Conservation (phyloP, 2,888 invertebrate genomes). For the Lacanobia oleracea region DNA sequence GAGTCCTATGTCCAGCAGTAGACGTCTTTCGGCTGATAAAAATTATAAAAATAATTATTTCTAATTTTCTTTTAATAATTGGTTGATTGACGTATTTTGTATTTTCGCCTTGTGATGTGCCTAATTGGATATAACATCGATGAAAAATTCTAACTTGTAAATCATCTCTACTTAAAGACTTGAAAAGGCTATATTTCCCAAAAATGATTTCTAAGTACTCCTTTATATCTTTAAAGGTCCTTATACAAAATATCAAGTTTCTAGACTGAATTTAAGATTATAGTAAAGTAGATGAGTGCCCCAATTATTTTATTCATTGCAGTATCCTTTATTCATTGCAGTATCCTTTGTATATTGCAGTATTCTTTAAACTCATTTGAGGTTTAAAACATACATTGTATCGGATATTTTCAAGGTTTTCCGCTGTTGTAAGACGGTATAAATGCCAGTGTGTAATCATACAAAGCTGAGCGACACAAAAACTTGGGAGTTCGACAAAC, state of each 20-base stretch:
- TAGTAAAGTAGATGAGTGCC: background rate
- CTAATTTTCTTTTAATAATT: no score
- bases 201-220: background rate
- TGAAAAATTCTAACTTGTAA: background rate
- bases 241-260: background rate
- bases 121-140: background rate
- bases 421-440: background rate
- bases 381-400: background rate
- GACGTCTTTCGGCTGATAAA: no score
- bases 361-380: no score
- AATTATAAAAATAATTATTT: no score
- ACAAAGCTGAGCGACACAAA: constrained; percentile 55
- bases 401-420: background rate
- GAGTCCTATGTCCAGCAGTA: no score
- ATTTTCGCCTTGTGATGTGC: no score
- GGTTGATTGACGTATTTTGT: no score
- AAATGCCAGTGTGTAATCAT: constrained; percentile 39
- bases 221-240: background rate
- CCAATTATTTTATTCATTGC: background rate
- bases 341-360: no score
- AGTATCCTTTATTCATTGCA: no score
- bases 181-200: background rate
- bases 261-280: background rate
- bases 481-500: constrained; percentile 59
- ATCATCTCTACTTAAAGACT: background rate